phyloP scores from a whole-genome alignment of 2,797 vertebrate species.

The Bradypodion ventrale region DNA sequence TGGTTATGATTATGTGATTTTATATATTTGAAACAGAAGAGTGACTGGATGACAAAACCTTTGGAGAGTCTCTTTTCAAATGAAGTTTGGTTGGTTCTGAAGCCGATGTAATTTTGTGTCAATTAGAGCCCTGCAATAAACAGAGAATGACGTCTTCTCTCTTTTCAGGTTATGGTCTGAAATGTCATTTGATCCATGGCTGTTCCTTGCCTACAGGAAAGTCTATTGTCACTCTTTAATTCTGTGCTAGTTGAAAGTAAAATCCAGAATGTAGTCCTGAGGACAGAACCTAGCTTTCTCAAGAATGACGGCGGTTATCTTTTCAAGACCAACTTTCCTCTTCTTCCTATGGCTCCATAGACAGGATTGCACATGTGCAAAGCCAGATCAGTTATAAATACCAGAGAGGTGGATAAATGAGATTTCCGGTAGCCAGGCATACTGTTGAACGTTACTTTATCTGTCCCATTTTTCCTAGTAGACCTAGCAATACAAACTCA shows the following conservation, averaged over 20 bases:
- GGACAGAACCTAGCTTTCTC: not conserved
- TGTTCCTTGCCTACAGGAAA: not conserved
- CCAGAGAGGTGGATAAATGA: not conserved
- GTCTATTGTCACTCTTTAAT: not conserved
- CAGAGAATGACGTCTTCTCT: not conserved
- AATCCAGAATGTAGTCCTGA: not conserved
- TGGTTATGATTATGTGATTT: not conserved
- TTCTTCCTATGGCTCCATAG: not conserved
- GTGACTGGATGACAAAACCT: slow-evolving; percentile 20
- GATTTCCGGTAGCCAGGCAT: not conserved
- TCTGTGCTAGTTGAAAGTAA: not conserved
- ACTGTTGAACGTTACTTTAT: not conserved
- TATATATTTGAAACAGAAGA: slow-evolving; percentile 23
- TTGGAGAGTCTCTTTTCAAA: not conserved
- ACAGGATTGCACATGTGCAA: not conserved
- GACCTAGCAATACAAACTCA: not conserved
- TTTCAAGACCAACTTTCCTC: not conserved
- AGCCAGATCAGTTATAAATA: not conserved
- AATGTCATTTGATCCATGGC: too few relatives aligned
- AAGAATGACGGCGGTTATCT: not conserved
- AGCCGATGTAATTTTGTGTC: not conserved
- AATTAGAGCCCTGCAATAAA: not conserved
- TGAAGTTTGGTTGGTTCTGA: not conserved
- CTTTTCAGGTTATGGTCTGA: not conserved
- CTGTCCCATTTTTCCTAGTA: not conserved